Conservation (phyloP, 2,113 vertebrate species). For the Psettodes erumei region DNA sequence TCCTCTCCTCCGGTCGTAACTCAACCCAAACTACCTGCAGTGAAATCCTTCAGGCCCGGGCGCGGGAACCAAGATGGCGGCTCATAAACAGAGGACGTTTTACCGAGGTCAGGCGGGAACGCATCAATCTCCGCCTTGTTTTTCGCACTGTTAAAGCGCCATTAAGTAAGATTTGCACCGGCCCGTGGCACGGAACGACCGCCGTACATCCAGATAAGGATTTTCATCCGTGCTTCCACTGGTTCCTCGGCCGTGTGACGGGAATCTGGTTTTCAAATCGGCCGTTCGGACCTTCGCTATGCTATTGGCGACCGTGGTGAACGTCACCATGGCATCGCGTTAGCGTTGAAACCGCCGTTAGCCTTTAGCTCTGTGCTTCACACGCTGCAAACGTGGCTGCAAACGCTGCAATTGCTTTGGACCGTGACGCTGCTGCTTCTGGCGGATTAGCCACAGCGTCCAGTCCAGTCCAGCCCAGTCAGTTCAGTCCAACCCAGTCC, state of each 20-base stretch:
- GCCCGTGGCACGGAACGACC: conserved; percentile 7
- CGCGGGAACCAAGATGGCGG: neutral
- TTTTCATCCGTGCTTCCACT: conserved; percentile 17
- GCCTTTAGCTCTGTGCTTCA: too few species aligned
- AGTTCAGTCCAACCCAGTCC: too few species aligned
- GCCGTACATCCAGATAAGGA: conserved; percentile 4
- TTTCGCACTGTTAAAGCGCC: conserved; percentile 20
- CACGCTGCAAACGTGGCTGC: too few species aligned
- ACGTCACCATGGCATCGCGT: too few species aligned
- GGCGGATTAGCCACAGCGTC: too few species aligned
- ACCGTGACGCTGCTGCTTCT: too few species aligned
- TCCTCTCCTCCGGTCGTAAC: conserved; percentile 28
- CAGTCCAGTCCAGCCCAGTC: too few species aligned
- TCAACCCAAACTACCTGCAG: conserved; percentile 30
- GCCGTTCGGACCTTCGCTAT: neutral
- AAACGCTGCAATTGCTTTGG: too few species aligned
- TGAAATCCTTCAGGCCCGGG: conserved; percentile 20
- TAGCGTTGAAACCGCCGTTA: too few species aligned
- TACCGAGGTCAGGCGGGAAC: conserved; percentile 10
- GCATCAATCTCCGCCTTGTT: conserved; percentile 44
- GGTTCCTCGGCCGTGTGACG: neutral
- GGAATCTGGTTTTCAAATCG: neutral
- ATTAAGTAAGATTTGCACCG: conserved; percentile 40
- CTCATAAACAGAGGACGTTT: conserved; percentile 20
- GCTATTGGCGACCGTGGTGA: too few species aligned